Evolutionary conservation across 2,113 vertebrate genomes (phyloP), one percentile per base, ranked within the genome.

Genomic region (Montifringilla adamsi): DNA sequence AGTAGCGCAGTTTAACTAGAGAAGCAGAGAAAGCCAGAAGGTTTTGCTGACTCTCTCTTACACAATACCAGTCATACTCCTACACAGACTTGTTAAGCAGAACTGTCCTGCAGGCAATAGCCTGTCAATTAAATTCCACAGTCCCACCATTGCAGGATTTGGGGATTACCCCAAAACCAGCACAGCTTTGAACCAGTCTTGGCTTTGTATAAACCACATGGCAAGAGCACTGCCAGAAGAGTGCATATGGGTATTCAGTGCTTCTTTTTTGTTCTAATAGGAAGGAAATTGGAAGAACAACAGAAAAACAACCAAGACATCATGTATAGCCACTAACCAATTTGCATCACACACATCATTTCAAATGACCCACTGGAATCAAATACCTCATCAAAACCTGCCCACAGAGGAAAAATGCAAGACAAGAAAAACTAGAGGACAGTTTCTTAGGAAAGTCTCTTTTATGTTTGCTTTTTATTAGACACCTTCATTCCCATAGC

Each of bases 121-220:
- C 17, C 49, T 56, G 13, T 11, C 55, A 47, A 7, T 79, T 67
- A 63, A 83, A 72, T 72, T 53, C 28, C 22, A 47, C 8, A 28
- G 37, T 49, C n/a, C 33, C 46, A 66, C 7, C 56, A 41, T 4
- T 27, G 12, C 41, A 73, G 70, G 20, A 55, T 63, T 55, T 7
- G 49, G 74, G 16, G 41, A 26, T 60, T 43, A 35, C 27, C 19
- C 69, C 9, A 20, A 92, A 90, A 87, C 9, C 9, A 73, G 13
- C 0, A 0, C 12, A 49, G 22, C 16, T 53, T 33, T 1, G 15
- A 62, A 41, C 23, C 13, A 50, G 7, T 28, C 79, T 49, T 52
- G 24, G 30, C 28, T 79, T 79, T 62, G 43, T 50, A 19, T 9
- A 6, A 35, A 72, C 9, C 24, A 53, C 14, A 7, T 8, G 14